phyloP scores from a whole-genome alignment of 2,113 vertebrate species.

The Pachyramphus minor region DNA sequence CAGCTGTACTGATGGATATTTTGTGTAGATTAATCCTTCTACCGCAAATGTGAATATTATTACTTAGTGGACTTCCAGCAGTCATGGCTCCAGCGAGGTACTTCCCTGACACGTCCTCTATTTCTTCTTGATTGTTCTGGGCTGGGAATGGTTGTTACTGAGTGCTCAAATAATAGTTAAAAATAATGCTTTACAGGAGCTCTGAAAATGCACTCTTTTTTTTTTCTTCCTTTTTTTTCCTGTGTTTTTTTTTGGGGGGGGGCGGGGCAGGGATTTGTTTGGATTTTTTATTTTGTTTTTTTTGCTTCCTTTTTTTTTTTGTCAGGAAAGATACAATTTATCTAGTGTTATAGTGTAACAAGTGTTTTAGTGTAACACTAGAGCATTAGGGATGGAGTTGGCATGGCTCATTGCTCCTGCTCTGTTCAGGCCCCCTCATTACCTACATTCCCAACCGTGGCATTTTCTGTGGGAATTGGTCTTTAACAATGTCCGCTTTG shows the following conservation, averaged over 20 bases:
- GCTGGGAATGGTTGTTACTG: neutral
- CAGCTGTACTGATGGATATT: neutral
- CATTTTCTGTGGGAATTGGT: slow-evolving; percentile 49
- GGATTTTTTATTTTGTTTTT: neutral
- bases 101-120: fast-evolving
- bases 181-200: neutral
- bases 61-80: neutral
- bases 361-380: neutral
- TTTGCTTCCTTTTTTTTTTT: neutral
- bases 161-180: neutral
- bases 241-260: neutral
- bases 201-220: neutral
- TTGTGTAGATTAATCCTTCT: neutral
- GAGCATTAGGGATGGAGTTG: neutral
- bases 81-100: neutral
- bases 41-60: neutral
- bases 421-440: slow-evolving; percentile 1
- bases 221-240: neutral
- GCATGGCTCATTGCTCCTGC: neutral
- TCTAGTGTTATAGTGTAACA: neutral
- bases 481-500: slow-evolving; percentile 28
- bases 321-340: neutral
- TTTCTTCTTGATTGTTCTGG: neutral
- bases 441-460: neutral
- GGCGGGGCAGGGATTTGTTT: too few species aligned